phyloP scores from a whole-genome alignment of 2,113 vertebrate genomes.

The Misgurnus mizolepis region DNA sequence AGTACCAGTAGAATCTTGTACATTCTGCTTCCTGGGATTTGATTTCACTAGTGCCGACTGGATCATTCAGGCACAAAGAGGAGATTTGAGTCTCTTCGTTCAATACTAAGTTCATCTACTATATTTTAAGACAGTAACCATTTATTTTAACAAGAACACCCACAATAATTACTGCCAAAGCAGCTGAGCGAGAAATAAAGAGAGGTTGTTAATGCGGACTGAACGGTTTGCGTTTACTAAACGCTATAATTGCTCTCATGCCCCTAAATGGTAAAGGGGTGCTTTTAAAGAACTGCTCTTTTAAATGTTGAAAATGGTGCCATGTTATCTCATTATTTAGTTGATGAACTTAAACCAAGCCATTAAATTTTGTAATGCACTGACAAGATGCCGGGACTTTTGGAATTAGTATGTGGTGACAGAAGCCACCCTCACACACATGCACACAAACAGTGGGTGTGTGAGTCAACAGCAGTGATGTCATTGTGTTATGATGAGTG shows the following conservation, averaged over 20 bases:
- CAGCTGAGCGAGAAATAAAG: conserved; percentile 15
- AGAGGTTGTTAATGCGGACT: background rate
- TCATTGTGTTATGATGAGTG: background rate
- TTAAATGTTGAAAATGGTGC: background rate
- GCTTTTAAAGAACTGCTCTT: background rate
- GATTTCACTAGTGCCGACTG: conserved; percentile 10
- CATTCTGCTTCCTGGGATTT: conserved; percentile 3
- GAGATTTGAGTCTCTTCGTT: background rate
- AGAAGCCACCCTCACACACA: background rate
- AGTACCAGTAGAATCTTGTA: conserved; percentile 16
- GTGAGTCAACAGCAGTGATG: background rate
- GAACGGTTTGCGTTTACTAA: conserved; percentile 15
- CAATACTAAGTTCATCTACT: background rate
- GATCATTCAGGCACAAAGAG: background rate
- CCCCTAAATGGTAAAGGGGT: conserved; percentile 17
- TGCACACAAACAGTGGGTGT: background rate
- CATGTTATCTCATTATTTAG: conserved; percentile 32
- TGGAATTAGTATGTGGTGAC: background rate
- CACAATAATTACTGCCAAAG: conserved; percentile 9
- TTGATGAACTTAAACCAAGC: conserved; percentile 19
- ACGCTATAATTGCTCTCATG: conserved; percentile 31
- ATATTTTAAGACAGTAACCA: conserved; percentile 8
- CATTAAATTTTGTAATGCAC: conserved; percentile 27
- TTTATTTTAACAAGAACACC: background rate
- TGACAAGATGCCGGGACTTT: conserved; percentile 12